Evolutionary conservation across 2,797 vertebrate species (phyloP), one percentile per base, ranked within the genome.

Genomic region (Echiichthys vipera): DNA sequence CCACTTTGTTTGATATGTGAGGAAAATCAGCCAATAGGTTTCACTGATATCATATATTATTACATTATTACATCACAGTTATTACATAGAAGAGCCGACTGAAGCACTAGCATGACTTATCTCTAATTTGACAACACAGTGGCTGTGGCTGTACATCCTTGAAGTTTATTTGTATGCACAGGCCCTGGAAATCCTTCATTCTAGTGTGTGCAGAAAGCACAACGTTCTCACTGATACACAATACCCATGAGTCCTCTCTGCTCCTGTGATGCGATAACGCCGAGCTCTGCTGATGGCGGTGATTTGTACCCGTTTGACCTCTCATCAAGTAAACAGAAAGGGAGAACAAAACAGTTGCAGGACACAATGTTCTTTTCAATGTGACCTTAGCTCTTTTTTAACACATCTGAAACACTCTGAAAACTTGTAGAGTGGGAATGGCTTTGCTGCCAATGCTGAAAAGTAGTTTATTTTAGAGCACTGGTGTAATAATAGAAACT

Each of bases 281-380:
- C 39, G 37, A 63, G 65, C 56, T 71, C 49, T 61, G 86, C 80
- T 88, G 86, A 87, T 77, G 71, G 47, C 61, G 57, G 61, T 62
- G 80, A 78, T 84, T 63, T 55, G 50, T 14, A 65, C 72, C 74
- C 51, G 2, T 86, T 74, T 82, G 86, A 84, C 88, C 78, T 79
- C 53, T 27, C 46, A 17, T 67, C 4, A 54, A 77, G 66, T 36
- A 62, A 80, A 79, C 40, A 37, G 32, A 65, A 24, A 36, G 27
- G 50, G 54, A 84, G 59, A 51, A 49, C 42, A 69, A 61, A 53
- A 47, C 63, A 45, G 63, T 42, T 10, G 7, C 54, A 66, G 81
- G 42, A 77, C 64, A 32, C 29, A 18, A 2, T 42, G 70, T 80
- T 84, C 63, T 79, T 70, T 76, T 72, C 64, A 75, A 49, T 71